Evolutionary conservation across 2,888 invertebrate species (phyloP), one percentile per base, ranked within the genome.

Genomic region (Patella pellucida): DNA sequence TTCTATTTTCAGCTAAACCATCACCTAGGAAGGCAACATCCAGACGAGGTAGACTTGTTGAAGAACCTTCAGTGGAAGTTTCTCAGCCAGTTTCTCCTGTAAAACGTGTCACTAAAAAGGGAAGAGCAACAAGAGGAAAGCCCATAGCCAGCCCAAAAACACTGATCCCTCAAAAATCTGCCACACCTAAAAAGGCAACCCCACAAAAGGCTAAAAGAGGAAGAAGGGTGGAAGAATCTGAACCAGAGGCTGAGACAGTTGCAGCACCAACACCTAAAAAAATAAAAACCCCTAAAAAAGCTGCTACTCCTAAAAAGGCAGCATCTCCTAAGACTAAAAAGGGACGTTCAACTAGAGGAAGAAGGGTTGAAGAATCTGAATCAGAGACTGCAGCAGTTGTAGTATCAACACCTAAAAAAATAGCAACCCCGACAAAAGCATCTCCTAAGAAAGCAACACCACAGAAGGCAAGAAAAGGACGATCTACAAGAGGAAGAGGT

Each of bases 321-420:
- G n/a, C 19, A 15, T 54, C 54, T 14, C 69, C 52, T 16, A 73
- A 31, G 68, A 23, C n/a, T 51, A 52, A 31, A 15, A 23, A 78
- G 75, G 69, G 71, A 71, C 27, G 75, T 72, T 52, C 77, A 74
- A 54, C 71, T 31, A 23, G 70, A 31, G 31, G 71, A 69, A 67
- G 77, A 75, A 14, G 76, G 76, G 2, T 73, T 75, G 56, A 78
- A 74, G 73, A 79, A 74, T 69, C 69, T 75, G n/a, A 76, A 78
- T 54, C 23, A 12, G 52, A 52, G 27, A 71, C 52, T 50, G 70
- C 76, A 27, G 72, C 78, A 41, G 73, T 68, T 16, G 71, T 69
- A 54, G 73, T 76, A 68, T 52, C 73, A 56, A 74, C 76, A 73
- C 72, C 67, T 3, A 74, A 72, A 52, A 76, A 72, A 71, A 69